Evolutionary conservation across 2,113 vertebrate genomes (phyloP).

Genomic region (Chascanopsetta lugubris): DNA sequence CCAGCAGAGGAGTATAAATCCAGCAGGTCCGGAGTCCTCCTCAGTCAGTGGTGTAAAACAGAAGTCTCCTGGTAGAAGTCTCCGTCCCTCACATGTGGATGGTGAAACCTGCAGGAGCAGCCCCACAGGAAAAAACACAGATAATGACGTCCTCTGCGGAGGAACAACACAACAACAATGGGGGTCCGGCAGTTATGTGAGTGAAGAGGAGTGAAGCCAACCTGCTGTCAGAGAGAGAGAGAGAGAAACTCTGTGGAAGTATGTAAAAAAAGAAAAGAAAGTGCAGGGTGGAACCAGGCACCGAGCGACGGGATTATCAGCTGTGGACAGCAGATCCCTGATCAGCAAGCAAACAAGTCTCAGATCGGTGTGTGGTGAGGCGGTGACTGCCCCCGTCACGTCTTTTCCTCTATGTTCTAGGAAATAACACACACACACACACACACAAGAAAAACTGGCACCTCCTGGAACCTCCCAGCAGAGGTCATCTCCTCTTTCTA

Average conservation of each 20-base stretch:
- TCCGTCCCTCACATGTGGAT: not conserved
- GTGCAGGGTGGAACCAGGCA: constrained; percentile 28
- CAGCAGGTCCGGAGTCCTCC: constrained; percentile 8
- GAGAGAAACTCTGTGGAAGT: not conserved
- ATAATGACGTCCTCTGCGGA: constrained; percentile 32
- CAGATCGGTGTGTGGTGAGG: constrained; percentile 6
- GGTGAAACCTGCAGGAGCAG: not conserved
- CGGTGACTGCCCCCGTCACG: constrained; percentile 11
- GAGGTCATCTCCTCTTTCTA: constrained; percentile 53
- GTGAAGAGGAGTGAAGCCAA: constrained; percentile 7
- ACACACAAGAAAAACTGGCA: constrained; percentile 44
- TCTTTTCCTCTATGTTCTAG: constrained; percentile 49
- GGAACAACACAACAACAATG: constrained; percentile 29
- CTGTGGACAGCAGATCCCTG: not conserved
- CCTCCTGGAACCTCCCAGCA: constrained; percentile 61
- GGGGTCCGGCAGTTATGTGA: not conserved
- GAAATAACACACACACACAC: constrained; percentile 5
- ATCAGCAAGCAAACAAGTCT: constrained; percentile 14
- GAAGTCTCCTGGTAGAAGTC: not conserved
- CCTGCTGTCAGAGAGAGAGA: not conserved
- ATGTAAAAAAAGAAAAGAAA: not conserved
- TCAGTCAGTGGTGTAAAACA: not conserved
- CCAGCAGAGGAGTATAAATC: constrained; percentile 15
- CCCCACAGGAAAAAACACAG: constrained; percentile 45
- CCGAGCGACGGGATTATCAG: constrained; percentile 11